phyloP scores from a whole-genome alignment of 2,797 vertebrate species.

The Acropternis orthonyx region DNA sequence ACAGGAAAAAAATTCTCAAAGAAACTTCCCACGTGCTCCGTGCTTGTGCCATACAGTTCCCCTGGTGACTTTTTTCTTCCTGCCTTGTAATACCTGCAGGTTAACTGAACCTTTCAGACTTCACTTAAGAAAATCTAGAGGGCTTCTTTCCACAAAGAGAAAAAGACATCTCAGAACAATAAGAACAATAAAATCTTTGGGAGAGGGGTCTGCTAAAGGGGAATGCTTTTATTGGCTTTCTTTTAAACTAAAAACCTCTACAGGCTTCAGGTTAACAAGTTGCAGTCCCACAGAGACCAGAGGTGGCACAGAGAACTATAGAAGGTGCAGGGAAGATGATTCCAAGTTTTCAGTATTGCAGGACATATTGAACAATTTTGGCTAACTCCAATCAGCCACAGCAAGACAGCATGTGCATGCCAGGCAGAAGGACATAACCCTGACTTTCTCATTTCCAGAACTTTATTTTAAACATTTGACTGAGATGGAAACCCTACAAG shows the following conservation, averaged over 20 bases:
- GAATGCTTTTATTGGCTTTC: background rate
- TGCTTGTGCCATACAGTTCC: background rate
- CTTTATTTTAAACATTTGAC: background rate
- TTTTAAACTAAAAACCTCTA: background rate
- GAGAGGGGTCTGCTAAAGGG: background rate
- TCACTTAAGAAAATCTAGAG: background rate
- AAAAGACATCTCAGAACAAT: background rate
- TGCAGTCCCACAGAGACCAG: background rate
- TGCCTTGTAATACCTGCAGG: background rate
- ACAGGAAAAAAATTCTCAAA: background rate
- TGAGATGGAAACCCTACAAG: background rate
- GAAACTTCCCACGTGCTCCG: rapidly evolving
- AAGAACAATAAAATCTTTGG: background rate
- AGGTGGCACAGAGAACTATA: background rate
- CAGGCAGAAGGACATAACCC: background rate
- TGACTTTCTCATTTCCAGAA: background rate
- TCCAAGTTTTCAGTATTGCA: background rate
- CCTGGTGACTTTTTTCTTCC: background rate
- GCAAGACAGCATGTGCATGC: background rate
- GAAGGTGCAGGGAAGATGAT: background rate
- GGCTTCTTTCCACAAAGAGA: background rate
- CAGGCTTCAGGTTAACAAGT: background rate
- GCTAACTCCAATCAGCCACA: background rate
- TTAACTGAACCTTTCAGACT: background rate
- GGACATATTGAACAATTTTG: background rate